Evolutionary conservation across 2,113 vertebrate species (phyloP), one percentile per base, ranked within the genome.

Genomic region (Centropus bengalensis): DNA sequence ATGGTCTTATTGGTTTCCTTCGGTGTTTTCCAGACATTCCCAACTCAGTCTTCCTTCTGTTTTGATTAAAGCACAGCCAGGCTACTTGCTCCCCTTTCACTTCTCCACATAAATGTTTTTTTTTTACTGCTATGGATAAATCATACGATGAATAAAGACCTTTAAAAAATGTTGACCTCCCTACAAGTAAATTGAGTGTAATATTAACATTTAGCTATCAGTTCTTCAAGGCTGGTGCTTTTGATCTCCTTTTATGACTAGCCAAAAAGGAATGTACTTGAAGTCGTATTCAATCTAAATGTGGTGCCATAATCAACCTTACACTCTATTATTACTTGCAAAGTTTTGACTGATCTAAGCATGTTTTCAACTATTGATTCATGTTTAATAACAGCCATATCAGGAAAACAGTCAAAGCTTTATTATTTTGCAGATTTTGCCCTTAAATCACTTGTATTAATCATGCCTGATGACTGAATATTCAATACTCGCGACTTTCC

Each of bases 391-490:
- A 92, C 60, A 93, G n/a, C 19, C 42, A 59, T 89, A 94, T 88
- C 12, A 11, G 63, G 38, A 79, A 93, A 94, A 85, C 30, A 94
- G 71, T 86, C 78, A 94, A 93, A 89, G 92, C 64, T 95, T 94
- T 93, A 96, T 94, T 94, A 94, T 96, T 94, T 93, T 84, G 62
- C 64, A 64, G 63, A 49, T 69, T 94, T 90, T 91, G 12, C 78
- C 74, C 79, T 95, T 94, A 95, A 94, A 96, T 93, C 54, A 77
- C 78, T 63, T 92, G 33, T 75, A 96, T 96, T 96, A 96, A 96
- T 95, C 88, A 82, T 59, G n/a, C 36, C 36, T 85, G 66, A 63
- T 93, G 69, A 91, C 76, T 94, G 71, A 94, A 93, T 92, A 93
- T 86, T 94, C 91, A 95, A 90, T 85, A 91, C 76, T 85, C 47